Base-by-base conservation (phyloP, 2,113 vertebrate genomes). In the Hipposideros armiger region DNA sequence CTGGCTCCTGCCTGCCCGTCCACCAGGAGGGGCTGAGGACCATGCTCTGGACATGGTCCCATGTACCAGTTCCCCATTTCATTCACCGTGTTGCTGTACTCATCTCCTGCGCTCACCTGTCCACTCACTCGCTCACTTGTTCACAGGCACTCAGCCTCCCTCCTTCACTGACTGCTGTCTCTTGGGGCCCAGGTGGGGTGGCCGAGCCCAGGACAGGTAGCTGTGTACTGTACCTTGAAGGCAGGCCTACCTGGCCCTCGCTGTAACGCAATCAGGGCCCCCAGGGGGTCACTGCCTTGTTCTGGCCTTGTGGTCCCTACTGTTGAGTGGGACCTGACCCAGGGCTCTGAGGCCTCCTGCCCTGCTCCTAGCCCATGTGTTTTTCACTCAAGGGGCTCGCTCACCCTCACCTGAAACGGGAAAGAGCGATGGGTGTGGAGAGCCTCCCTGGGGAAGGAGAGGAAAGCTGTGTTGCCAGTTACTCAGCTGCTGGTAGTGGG, bases 401-500 rank as follows among this genome's bases (percentile, higher is more conserved):
- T 8, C 64, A 11, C 7, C 30, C 26, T 15, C 0, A 7, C 14
- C 60, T 13, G 26, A 32, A 17, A 36, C 17, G 50, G 28, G 0
- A 3, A 11, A 19, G 36, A 30, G 88, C 60, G 52, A 36, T n/a
- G 22, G 10, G n/a, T 4, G 56, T n/a, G 60, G 40, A 69, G 13
- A 56, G 32, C 58, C 8, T 4, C 20, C 14, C 26, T 8, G 54
- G 67, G 67, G 32, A 10, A 6, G 4, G 24, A 47, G 36, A n/a
- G 28, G 45, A 32, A n/a, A 13, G 19, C 50, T 42, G 7, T 0
- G 17, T 11, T 1, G 14, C 28, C 26, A 17, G 58, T 5, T 28
- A 15, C 40, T 7, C 15, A 24, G 42, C 0, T 13, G 45, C 2
- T 3, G 76, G 85, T n/a, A 8, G 45, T 30, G 58, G 8, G 8